Evolutionary conservation across 2,888 invertebrate genomes (phyloP), one percentile per base, ranked within the genome.

Genomic region (Chymomyza amoena): DNA sequence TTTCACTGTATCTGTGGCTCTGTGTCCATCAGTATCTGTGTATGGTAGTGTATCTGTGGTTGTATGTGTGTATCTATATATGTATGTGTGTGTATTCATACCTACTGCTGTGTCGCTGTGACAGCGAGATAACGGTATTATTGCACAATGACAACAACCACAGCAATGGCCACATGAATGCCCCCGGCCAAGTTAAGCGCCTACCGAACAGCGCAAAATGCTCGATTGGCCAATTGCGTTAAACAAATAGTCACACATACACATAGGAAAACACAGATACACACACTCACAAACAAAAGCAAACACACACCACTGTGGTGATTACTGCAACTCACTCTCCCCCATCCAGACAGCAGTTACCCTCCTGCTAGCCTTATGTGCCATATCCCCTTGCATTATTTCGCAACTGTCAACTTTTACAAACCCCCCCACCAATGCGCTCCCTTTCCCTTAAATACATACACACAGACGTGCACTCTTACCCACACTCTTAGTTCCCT

Each of bases 121-220:
- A 80, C 77, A 77, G 77, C 64, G 73, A 77, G 83, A 84, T 84
- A 84, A 84, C 78, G 85, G 87, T 84, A 84, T 84, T 87, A 87
- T 80, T 45, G 85, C 80, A 72, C 87, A 84, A 72, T 82, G 83
- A 84, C 85, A 84, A 82, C 83, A 73, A 64, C 67, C 66, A 50
- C 69, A 70, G 39, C 64, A 65, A 57, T 15, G 57, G 57, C 57
- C 57, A 25, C 25, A 25, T 45, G 39, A 45, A 45, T 45, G 39
- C 39, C 39, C 39, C 13, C 39, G 28, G 57, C 28, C 57, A 9
- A 18, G 52, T 54, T 54, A 54, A 57, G 20, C 18, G 18, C 54
- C 15, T 15, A 57, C 15, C 57, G 25, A 25, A 57, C 20, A 70
- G 73, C 68, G 57, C 64, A 45, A 32, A 75, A 70, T 69, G 64